Evolutionary conservation across 1,140 invertebrate genomes (phyloP), one percentile per base, ranked within the genome.

Genomic region (Ganaspis sp.): DNA sequence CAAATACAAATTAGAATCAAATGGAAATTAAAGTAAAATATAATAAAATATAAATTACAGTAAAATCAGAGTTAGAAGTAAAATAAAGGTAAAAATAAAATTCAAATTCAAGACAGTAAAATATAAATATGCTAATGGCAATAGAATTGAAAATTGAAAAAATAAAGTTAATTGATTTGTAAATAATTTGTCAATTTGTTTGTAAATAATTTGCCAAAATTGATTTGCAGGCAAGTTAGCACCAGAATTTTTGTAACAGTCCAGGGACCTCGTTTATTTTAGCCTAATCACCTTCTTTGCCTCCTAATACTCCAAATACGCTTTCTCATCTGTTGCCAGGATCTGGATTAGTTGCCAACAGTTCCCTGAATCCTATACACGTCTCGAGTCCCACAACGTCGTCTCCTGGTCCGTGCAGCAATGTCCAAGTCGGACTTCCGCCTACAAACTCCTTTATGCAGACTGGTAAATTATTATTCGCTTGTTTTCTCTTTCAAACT

Each of bases 201-300:
- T n/a, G n/a, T n/a, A n/a, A n/a, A n/a, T n/a, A n/a, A n/a, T n/a
- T n/a, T n/a, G n/a, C n/a, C n/a, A n/a, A n/a, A n/a, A 21, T 37
- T 26, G 6, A 29, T 80, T 80, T 73, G 54, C 53, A 90, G 85
- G 86, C 87, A 6, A 86, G 87, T 77, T 90, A 92, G 42, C 93
- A 93, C 85, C 91, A 92, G 49, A 92, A 90, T 82, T 94, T 94
- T 77, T 93, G 94, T 9, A 94, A 93, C 15, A 94, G 93, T 85
- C 94, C 95, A 1, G 94, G 94, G 0, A 93, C 94, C 0, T 96
- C 95, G 1, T 97, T 98, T 87, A 96, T 96, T 86, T 90, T 98
- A 83, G 96, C 96, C 8, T 97, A 96, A 0, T 96, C 96, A 1
- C 95, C 97, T 11, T 95, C 94, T 1, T 83, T 95, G 23, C 92